A percentile compares a stretch with the other conserved stretches of the same genome.
phyloP scores from a whole-genome alignment of 2,888 invertebrate species.

The Kryphioiulus occultus region DNA sequence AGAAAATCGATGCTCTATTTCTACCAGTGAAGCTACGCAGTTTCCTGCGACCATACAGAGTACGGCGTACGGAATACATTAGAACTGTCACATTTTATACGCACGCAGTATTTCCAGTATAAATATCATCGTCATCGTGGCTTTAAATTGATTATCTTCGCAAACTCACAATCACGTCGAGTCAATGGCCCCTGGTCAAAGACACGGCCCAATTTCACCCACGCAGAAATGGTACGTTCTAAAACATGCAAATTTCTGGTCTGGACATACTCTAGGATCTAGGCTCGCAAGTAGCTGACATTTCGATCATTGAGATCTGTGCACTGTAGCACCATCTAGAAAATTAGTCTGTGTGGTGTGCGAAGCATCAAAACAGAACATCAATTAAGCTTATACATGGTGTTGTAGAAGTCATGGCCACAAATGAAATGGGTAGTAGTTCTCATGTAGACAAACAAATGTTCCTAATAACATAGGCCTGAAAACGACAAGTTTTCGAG shows the following conservation, averaged over 20 bases:
- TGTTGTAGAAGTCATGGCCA: no score
- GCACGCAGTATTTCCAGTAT: background rate
- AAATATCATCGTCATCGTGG: background rate
- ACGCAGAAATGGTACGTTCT: background rate
- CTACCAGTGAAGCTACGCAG: background rate
- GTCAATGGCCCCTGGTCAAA: background rate
- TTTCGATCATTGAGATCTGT: no score
- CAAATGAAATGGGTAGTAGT: no score
- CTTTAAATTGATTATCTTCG: background rate
- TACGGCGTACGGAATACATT: background rate
- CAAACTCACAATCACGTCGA: background rate
- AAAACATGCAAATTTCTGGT: background rate
- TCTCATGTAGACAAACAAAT: no score
- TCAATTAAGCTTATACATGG: no score
- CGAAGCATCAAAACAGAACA: no score
- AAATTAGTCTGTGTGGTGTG: no score
- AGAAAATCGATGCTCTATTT: slow-evolving; percentile 18
- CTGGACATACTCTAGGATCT: no score
- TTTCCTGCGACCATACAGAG: background rate
- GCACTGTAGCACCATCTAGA: no score
- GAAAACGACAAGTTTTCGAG: no score
- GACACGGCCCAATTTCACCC: background rate
- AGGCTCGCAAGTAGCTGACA: no score
- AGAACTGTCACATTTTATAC: background rate
- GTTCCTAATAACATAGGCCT: no score